Percentiles rank a stretch among this genome's conserved stretches.
phyloP scores from a whole-genome alignment of 1,140 invertebrate genomes.

The Caerostris extrusa region DNA sequence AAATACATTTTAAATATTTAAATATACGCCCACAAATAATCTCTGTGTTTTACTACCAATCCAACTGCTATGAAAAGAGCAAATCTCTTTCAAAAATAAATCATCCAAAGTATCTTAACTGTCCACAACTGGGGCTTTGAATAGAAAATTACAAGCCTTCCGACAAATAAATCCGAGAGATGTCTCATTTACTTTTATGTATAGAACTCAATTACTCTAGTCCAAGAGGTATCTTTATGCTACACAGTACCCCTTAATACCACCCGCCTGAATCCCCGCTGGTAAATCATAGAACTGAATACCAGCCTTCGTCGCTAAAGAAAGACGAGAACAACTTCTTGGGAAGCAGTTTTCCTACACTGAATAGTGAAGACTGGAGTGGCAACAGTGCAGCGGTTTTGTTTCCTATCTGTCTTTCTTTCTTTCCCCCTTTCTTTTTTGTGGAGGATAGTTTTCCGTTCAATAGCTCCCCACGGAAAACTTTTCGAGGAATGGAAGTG shows the following conservation, averaged over 20 bases:
- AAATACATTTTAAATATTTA: no score
- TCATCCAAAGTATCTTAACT: no score
- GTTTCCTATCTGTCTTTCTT: background rate
- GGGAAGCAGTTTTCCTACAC: background rate
- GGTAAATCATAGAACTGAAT: background rate
- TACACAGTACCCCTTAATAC: background rate
- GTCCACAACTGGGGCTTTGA: background rate
- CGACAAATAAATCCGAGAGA: background rate
- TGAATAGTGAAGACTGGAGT: background rate
- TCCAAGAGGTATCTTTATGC: background rate
- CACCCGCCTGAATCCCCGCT: background rate
- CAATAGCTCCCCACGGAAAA: background rate
- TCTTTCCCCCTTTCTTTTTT: background rate
- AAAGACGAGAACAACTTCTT: background rate
- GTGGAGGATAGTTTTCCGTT: slow-evolving; percentile 6
- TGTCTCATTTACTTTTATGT: background rate
- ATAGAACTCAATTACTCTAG: background rate
- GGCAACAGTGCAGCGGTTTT: background rate
- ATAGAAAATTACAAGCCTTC: background rate
- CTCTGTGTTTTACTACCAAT: no score
- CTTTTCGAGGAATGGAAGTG: background rate
- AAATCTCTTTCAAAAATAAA: no score
- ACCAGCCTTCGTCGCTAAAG: background rate
- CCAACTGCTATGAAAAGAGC: no score
- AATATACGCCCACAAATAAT: no score